These are phyloP conservation scores for Phrynocephalus vlangalii DNA, from an alignment of 2,797 vertebrate genomes.

Conservation along the genomic window DNA sequence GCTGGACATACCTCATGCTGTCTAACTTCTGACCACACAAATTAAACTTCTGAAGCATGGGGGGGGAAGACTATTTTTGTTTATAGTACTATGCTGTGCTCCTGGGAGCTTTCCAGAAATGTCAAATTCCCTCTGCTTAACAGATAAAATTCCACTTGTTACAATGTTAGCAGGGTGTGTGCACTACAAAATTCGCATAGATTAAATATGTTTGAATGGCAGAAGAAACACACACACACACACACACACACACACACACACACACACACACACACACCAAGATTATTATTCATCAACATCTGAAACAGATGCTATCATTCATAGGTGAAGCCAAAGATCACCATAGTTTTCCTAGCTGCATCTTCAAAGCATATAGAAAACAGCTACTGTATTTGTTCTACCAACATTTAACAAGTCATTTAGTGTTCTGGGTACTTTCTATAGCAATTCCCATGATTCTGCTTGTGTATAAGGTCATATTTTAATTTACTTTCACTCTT, in stretches of 20 bases:
- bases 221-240: too few species aligned
- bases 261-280: too few species aligned
- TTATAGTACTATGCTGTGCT: conserved; percentile 12
- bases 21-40: neutral
- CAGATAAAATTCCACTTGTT: conserved; percentile 12
- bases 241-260: too few species aligned
- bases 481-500: neutral
- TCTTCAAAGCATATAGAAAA: neutral
- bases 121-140: conserved; percentile 1
- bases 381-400: neutral
- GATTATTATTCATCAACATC: neutral
- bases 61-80: conserved; percentile 20
- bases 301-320: neutral
- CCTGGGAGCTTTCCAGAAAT: conserved; percentile 47
- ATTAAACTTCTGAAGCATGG: neutral
- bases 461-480: neutral
- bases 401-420: neutral
- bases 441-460: neutral
- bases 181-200: neutral
- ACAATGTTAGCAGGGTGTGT: neutral
- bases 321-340: neutral
- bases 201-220: conserved; percentile 1
- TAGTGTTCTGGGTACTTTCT: neutral
- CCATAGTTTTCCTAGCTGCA: neutral
- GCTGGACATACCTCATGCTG: conserved; percentile 21